Percentiles rank a stretch among this genome's conserved stretches.
phyloP scores from a whole-genome alignment of 2,113 vertebrate species.

The Calypte anna region DNA sequence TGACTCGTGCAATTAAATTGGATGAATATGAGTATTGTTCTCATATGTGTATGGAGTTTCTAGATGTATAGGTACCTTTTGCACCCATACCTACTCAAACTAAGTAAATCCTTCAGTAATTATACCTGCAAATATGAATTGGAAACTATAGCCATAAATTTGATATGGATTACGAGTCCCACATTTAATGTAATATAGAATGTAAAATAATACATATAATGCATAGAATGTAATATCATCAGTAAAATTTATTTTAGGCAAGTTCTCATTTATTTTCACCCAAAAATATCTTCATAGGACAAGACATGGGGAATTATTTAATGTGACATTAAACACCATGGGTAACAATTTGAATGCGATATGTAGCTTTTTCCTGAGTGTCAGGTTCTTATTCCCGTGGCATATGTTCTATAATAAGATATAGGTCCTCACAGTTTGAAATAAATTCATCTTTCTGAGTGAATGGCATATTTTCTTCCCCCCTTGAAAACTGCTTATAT shows the following conservation, averaged over 20 bases:
- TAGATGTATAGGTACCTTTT: not conserved
- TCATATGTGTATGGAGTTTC: not conserved
- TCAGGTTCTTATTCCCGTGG: not conserved
- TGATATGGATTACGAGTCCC: not conserved
- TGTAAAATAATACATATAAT: not conserved
- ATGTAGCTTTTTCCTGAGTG: not conserved
- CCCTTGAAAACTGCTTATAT: slow-evolving; percentile 27
- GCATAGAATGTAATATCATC: not conserved
- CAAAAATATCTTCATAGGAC: not conserved
- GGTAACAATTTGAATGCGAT: not conserved
- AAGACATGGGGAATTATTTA: not conserved
- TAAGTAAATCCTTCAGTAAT: not conserved
- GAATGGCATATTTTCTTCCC: slow-evolving; percentile 54
- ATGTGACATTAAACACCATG: not conserved
- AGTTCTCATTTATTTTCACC: not conserved
- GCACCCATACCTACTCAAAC: not conserved
- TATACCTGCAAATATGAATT: not conserved
- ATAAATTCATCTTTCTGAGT: slow-evolving; percentile 1
- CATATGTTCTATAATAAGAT: slow-evolving; percentile 45
- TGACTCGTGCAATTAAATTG: not conserved
- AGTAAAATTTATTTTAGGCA: not conserved
- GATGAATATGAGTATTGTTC: not conserved
- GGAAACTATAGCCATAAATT: not conserved
- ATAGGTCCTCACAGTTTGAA: slow-evolving; percentile 18
- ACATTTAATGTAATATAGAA: not conserved